Conservation (phyloP, 2,888 invertebrate genomes). For the Netelia inedita region DNA sequence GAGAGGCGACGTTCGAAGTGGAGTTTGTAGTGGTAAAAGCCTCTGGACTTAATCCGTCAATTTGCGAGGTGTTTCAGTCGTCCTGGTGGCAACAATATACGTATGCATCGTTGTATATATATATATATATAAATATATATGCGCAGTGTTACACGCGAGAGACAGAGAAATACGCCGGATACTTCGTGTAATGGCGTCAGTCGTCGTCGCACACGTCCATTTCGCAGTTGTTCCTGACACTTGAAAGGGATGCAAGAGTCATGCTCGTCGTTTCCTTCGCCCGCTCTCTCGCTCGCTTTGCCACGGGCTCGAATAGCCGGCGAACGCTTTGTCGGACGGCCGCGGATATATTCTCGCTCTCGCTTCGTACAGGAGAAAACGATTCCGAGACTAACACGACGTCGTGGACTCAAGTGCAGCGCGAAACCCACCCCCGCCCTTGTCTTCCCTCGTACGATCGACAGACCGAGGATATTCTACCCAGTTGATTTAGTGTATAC, state of each 20-base stretch:
- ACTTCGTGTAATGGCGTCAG: constrained; percentile 71
- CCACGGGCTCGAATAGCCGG: constrained; percentile 37
- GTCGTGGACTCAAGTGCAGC: constrained; percentile 44
- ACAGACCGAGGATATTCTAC: constrained; percentile 51
- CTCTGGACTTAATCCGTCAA: constrained; percentile 69
- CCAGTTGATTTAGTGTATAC: constrained; percentile 56
- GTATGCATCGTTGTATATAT: not conserved
- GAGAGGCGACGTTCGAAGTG: constrained; percentile 9
- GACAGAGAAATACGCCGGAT: constrained; percentile 60
- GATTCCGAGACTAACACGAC: constrained; percentile 65
- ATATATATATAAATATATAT: not conserved
- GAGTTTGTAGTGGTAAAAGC: constrained; percentile 61
- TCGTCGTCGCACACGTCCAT: constrained; percentile 57
- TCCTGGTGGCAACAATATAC: constrained; percentile 36
- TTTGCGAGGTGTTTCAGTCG: constrained; percentile 67
- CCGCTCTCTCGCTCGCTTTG: constrained; percentile 39
- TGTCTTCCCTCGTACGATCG: constrained; percentile 12
- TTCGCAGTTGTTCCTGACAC: constrained; percentile 70
- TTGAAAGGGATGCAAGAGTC: constrained; percentile 78
- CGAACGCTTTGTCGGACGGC: constrained; percentile 67
- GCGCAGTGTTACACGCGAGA: constrained; percentile 20
- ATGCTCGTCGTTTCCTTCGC: constrained; percentile 70
- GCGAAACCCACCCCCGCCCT: constrained; percentile 16
- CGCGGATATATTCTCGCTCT: constrained; percentile 54
- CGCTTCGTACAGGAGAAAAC: constrained; percentile 51